These are phyloP conservation scores for Trisateles emortualis DNA, from an alignment of 2,888 invertebrate genomes.

Conservation along the genomic window DNA sequence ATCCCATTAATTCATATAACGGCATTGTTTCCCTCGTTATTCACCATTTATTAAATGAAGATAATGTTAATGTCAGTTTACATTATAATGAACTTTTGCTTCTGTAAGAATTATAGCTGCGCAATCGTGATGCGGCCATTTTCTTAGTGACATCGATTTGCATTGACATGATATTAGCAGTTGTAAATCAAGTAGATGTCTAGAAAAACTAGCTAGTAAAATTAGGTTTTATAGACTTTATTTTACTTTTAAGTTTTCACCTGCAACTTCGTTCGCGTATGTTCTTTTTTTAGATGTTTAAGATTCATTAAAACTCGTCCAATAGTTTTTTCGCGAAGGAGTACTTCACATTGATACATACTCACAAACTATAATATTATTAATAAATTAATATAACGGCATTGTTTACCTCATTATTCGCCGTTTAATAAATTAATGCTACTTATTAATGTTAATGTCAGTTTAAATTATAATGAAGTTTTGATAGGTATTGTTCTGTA, in stretches of 20 bases:
- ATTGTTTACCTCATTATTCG: constrained; percentile 14
- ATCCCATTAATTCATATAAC: constrained; percentile 3
- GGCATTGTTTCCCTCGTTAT: constrained; percentile 12
- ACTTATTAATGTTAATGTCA: constrained; percentile 18
- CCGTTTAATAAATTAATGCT: constrained; percentile 16
- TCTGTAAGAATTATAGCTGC: constrained; percentile 30
- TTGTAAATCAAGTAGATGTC: not conserved
- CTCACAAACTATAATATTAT: too few relatives aligned
- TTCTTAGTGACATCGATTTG: constrained; percentile 1
- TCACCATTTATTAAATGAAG: constrained; percentile 15
- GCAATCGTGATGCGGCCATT: constrained; percentile 9
- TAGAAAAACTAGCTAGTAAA: not conserved
- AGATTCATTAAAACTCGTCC: too few relatives aligned
- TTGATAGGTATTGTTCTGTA: constrained; percentile 23
- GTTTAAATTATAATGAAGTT: constrained; percentile 23
- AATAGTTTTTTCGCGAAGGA: too few relatives aligned
- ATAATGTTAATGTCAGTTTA: constrained; percentile 21
- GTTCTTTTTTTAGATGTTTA: too few relatives aligned
- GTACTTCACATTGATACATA: too few relatives aligned
- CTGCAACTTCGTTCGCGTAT: too few relatives aligned
- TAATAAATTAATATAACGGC: constrained; percentile 1
- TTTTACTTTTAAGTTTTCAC: too few relatives aligned
- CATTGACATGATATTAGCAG: not conserved
- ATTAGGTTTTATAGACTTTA: not conserved
- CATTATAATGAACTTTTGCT: constrained; percentile 23